These are phyloP conservation scores for Pseudobourletiella spinata DNA, from an alignment of 1,140 invertebrate species.

Conservation along the genomic window DNA sequence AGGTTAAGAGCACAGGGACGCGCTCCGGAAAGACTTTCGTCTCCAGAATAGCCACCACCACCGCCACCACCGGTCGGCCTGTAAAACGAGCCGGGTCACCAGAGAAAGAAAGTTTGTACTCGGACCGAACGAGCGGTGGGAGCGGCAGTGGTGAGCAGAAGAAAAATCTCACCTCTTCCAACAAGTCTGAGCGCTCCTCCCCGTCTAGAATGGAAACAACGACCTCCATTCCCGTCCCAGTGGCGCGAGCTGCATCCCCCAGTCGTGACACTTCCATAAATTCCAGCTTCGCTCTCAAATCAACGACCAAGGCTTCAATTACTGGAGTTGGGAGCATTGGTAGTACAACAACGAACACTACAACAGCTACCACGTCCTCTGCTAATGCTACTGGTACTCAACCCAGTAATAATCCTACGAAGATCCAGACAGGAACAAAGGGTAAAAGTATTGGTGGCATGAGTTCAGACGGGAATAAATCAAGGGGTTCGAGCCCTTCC, in stretches of 20 bases:
- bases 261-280: not conserved
- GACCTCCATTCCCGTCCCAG: not conserved
- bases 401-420: no score
- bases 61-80: not conserved
- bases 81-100: not conserved
- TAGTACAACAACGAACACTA: not conserved
- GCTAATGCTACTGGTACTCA: not conserved
- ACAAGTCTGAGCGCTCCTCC: not conserved
- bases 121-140: not conserved
- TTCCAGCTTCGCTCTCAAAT: constrained; percentile 2
- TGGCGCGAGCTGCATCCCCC: not conserved
- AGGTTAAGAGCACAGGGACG: not conserved
- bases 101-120: not conserved
- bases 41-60: not conserved
- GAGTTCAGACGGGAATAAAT: constrained; percentile 11
- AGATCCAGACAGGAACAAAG: no score
- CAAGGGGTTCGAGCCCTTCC: constrained; percentile 17
- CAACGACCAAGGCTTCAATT: constrained; percentile 2
- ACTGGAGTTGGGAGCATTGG: not conserved
- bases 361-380: not conserved
- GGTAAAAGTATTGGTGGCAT: not conserved
- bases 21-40: not conserved
- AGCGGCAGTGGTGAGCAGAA: not conserved
- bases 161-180: no score
- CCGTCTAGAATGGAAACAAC: not conserved